phyloP scores from a whole-genome alignment of 2,888 invertebrate species.

The Pheosia gnoma region DNA sequence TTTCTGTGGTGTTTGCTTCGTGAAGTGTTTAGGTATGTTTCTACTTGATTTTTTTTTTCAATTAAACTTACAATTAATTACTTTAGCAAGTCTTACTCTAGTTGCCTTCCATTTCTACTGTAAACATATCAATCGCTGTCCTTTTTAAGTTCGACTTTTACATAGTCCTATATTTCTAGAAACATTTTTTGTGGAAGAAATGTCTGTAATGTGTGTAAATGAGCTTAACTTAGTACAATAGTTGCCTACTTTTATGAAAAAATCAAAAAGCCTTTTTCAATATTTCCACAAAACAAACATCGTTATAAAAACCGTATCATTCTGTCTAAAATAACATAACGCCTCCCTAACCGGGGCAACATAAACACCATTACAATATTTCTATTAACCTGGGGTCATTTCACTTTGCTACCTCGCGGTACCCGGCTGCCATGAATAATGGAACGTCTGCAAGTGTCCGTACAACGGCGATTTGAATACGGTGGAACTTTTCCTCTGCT shows the following conservation, averaged over 20 bases:
- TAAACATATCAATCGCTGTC: too few species aligned
- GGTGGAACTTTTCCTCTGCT: neutral
- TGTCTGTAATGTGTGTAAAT: too few species aligned
- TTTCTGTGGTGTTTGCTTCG: neutral
- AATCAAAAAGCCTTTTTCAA: neutral
- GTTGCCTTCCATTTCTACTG: too few species aligned
- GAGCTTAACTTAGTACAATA: too few species aligned
- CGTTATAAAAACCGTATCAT: conserved; percentile 9
- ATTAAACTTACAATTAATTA: too few species aligned
- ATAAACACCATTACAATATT: conserved; percentile 51
- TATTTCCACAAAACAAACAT: neutral
- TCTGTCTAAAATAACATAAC: conserved; percentile 29
- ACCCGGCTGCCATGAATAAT: conserved; percentile 58
- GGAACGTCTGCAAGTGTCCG: conserved; percentile 39
- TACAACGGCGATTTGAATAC: conserved; percentile 47
- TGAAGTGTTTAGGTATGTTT: too few species aligned
- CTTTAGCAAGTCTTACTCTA: too few species aligned
- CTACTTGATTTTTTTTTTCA: too few species aligned
- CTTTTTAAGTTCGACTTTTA: too few species aligned
- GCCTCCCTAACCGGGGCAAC: conserved; percentile 25
- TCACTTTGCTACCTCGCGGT: conserved; percentile 53
- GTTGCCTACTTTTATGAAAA: neutral
- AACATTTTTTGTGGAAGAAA: too few species aligned
- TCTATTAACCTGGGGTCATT: conserved; percentile 74
- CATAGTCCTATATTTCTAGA: too few species aligned